Conservation (phyloP, 2,888 invertebrate genomes). For the Drosophila dives region DNA sequence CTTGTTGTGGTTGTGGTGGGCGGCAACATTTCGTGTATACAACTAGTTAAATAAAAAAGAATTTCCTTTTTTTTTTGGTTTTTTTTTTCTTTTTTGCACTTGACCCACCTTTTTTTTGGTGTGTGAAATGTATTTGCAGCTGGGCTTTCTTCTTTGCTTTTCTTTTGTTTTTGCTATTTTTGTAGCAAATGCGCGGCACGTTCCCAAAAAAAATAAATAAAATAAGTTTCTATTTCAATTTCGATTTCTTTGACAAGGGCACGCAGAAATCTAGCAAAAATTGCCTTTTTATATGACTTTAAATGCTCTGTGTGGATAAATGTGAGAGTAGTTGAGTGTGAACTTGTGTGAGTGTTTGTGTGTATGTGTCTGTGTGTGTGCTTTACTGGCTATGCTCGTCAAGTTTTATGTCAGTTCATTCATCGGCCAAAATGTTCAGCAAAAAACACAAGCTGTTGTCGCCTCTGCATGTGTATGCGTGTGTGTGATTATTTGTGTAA, state of each 20-base stretch:
- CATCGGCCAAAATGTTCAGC: slow-evolving; percentile 69
- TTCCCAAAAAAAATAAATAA: slow-evolving; percentile 30
- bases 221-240: slow-evolving; percentile 53
- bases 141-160: slow-evolving; percentile 22
- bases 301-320: slow-evolving; percentile 47
- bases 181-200: slow-evolving; percentile 71
- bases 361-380: slow-evolving; percentile 27
- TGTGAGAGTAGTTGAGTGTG: slow-evolving; percentile 27
- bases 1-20: slow-evolving; percentile 24
- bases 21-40: slow-evolving; percentile 66
- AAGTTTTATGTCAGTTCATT: slow-evolving; percentile 80
- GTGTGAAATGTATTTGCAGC: slow-evolving; percentile 39
- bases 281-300: slow-evolving; percentile 72
- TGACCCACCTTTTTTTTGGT: slow-evolving; percentile 81
- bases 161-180: slow-evolving; percentile 4
- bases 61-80: not conserved
- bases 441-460: slow-evolving; percentile 59
- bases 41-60: slow-evolving; percentile 67
- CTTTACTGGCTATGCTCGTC: slow-evolving; percentile 46
- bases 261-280: slow-evolving; percentile 68
- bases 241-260: slow-evolving; percentile 55
- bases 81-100: slow-evolving; percentile 71
- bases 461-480: slow-evolving; percentile 34
- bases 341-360: slow-evolving; percentile 30
- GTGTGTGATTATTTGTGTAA: slow-evolving; percentile 27